Evolutionary conservation across 2,797 vertebrate species (phyloP).

Genomic region (Orestias chungarensis): DNA sequence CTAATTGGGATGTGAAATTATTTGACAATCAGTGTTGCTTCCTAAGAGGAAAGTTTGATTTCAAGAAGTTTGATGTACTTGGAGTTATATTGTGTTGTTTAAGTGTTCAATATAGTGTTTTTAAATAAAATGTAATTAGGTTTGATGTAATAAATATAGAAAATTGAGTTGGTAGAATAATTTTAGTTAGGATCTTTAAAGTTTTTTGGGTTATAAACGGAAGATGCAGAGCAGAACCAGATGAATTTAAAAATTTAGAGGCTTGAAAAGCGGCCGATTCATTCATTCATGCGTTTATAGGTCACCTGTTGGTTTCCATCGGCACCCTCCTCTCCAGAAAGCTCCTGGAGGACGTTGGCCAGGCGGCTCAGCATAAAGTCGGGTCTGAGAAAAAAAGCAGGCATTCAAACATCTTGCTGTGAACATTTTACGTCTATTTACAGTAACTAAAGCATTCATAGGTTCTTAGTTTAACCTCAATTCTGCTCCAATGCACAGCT

Average conservation of each 20-base stretch:
- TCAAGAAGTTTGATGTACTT: no score
- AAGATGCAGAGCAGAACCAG: not conserved
- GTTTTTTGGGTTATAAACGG: no score
- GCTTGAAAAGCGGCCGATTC: not conserved
- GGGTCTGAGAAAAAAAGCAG: conserved; percentile 52
- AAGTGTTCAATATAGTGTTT: no score
- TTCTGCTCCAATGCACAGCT: not conserved
- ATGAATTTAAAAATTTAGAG: not conserved
- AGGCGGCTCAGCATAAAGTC: conserved; percentile 89
- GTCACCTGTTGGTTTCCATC: conserved; percentile 79
- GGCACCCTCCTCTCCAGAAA: conserved; percentile 84
- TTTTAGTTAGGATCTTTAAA: no score
- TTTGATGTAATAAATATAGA: no score
- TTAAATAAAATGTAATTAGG: no score
- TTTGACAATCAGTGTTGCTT: no score
- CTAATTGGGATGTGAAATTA: no score
- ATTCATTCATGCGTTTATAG: not conserved
- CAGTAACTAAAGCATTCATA: not conserved
- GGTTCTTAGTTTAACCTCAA: not conserved
- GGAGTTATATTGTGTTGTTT: no score
- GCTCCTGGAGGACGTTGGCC: conserved; percentile 90
- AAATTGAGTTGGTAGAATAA: no score
- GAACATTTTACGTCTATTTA: not conserved
- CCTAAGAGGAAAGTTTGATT: no score
- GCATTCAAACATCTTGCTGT: not conserved